phyloP scores from a whole-genome alignment of 2,888 invertebrate species.

The Callyntrura sp. region DNA sequence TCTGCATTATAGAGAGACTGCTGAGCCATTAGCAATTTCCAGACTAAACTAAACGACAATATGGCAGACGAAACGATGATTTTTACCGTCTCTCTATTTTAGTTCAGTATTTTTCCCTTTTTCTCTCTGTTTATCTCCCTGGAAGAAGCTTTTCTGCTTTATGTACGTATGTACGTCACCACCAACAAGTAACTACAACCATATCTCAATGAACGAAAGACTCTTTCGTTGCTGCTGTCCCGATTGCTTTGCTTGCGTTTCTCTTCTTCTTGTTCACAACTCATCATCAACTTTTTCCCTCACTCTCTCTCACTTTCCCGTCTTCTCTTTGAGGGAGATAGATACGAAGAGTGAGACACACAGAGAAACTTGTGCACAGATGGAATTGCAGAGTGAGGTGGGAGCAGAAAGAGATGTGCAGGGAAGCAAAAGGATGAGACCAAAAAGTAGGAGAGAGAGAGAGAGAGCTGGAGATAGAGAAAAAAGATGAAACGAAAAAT shows the following conservation, averaged over 20 bases:
- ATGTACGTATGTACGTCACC: slow-evolving; percentile 61
- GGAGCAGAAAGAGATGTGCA: slow-evolving; percentile 58
- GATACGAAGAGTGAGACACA: not conserved
- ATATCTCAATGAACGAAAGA: slow-evolving; percentile 53
- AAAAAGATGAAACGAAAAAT: slow-evolving; percentile 59
- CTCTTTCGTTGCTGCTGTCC: slow-evolving; percentile 15
- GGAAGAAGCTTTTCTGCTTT: not conserved
- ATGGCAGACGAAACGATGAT: slow-evolving; percentile 47
- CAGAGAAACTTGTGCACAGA: slow-evolving; percentile 46
- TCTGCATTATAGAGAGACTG: slow-evolving; percentile 31
- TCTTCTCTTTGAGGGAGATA: slow-evolving; percentile 42
- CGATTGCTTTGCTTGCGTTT: slow-evolving; percentile 54
- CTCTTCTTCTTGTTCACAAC: slow-evolving; percentile 69
- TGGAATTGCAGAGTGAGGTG: slow-evolving; percentile 41
- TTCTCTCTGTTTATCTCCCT: slow-evolving; percentile 45
- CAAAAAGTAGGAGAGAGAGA: slow-evolving; percentile 15
- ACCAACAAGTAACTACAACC: slow-evolving; percentile 43
- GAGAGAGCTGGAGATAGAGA: slow-evolving; percentile 24
- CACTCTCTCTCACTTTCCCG: slow-evolving; percentile 28
- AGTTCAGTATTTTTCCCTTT: slow-evolving; percentile 12
- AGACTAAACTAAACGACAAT: slow-evolving; percentile 44
- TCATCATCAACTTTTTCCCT: slow-evolving; percentile 69
- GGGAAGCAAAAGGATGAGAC: slow-evolving; percentile 61
- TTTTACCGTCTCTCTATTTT: slow-evolving; percentile 45
- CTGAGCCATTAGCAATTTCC: slow-evolving; percentile 56